Evolutionary conservation across 2,113 vertebrate genomes (phyloP), one percentile per base, ranked within the genome.

Genomic region (Psilopogon haemacephalus): DNA sequence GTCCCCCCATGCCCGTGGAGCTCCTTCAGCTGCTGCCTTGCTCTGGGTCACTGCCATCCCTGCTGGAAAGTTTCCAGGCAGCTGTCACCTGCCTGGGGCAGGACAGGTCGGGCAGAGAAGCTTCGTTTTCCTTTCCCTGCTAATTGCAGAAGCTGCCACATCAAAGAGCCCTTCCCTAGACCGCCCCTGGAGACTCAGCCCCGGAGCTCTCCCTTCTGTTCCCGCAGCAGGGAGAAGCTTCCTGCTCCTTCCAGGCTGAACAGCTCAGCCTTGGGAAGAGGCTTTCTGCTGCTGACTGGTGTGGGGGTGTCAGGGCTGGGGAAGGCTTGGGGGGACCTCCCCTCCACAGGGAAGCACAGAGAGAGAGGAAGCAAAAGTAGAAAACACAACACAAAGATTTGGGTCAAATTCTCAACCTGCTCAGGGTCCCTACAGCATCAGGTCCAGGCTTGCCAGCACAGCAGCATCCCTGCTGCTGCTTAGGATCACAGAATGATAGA

Each of bases 91-190:
- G 18, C 73, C 81, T 91, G 62, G 13, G 0, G 0, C 2, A 26
- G 27, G 63, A 23, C 2, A 26, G 3, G 48, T 46, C 8, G 3
- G 62, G 32, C 37, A 69, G 81, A n/a, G 70, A 6, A 58, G 60
- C 74, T 91, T 94, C 88, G 67, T 94, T 95, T 91, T 84, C 87
- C 93, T 89, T 89, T 91, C 75, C 28, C 78, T 48, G 67, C 21
- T 95, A 87, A 95, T 93, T 96, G 60, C 5, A 1, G 55, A 62
- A 77, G 1, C 16, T 9, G 83, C 95, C 95, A 95, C 95, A 95
- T 94, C 93, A 95, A 95, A 95, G 87, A n/a, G 24, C 2, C 2
- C 48, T 86, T 60, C 89, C 93, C 70, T n/a, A 5, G 23, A 69
- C 71, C 85, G 89, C 87, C 87, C 76, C 37, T 19, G 56, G 17